Percentiles rank a stretch among this genome's conserved stretches.
These are phyloP conservation scores for Cerastis rubricosa DNA, from an alignment of 2,888 invertebrate species.

Conservation along the genomic window DNA sequence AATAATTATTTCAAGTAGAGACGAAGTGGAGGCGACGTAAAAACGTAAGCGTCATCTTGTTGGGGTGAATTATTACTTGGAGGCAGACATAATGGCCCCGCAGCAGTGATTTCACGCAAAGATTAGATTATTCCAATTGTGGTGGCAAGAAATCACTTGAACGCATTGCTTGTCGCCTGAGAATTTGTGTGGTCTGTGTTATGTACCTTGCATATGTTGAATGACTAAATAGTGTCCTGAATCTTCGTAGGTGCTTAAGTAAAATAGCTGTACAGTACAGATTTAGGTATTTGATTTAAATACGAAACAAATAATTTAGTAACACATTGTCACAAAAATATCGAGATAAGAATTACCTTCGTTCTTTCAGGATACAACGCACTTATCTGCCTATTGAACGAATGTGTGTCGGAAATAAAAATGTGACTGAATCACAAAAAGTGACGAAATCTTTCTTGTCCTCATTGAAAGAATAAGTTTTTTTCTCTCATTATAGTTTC, in stretches of 20 bases:
- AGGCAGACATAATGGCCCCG: slow-evolving; percentile 74
- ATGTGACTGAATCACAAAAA: not conserved
- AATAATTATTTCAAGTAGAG: slow-evolving; percentile 65
- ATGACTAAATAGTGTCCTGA: slow-evolving; percentile 21
- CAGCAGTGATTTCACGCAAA: slow-evolving; percentile 74
- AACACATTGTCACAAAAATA: not conserved
- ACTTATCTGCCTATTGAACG: not conserved
- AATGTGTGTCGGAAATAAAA: not conserved
- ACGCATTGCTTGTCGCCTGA: slow-evolving; percentile 76
- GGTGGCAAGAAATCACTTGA: slow-evolving; percentile 80
- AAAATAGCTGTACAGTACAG: not conserved
- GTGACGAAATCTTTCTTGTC: not conserved
- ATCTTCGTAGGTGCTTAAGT: not conserved
- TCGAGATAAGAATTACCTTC: not conserved
- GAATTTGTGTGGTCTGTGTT: slow-evolving; percentile 67
- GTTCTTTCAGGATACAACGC: too few species aligned
- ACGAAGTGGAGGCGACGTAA: slow-evolving; percentile 45
- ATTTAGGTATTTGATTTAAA: not conserved
- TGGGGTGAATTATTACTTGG: slow-evolving; percentile 68
- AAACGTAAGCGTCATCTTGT: slow-evolving; percentile 63
- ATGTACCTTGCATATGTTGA: slow-evolving; percentile 45
- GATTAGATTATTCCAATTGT: slow-evolving; percentile 81
- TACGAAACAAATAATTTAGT: not conserved
- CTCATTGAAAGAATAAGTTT: not conserved
- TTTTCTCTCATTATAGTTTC: not conserved